Conservation (phyloP, 30 jellyfish, hydroid and myxozoan genomes). For the Turritopsis dohrnii region DNA sequence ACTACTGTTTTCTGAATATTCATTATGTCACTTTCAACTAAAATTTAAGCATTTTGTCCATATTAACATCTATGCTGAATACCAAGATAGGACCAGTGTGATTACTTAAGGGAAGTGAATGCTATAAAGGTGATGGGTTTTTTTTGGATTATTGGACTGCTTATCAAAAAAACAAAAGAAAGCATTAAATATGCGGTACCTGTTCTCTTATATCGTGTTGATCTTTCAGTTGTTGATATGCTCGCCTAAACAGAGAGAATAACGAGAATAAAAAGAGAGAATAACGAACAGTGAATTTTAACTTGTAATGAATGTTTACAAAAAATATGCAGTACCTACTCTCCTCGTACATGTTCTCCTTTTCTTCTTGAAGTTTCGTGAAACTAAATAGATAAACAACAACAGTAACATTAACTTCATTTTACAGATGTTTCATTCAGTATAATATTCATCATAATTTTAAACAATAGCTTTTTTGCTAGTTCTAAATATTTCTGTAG, state of each 20-base stretch:
- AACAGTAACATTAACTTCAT: background rate
- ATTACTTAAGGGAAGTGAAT: too few relatives aligned
- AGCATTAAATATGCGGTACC: background rate
- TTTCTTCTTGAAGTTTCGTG: constrained; percentile 64
- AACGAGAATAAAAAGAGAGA: background rate
- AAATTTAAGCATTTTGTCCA: too few relatives aligned
- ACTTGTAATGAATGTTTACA: background rate
- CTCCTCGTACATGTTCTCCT: constrained; percentile 55
- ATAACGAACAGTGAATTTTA: background rate
- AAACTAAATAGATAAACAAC: constrained; percentile 28
- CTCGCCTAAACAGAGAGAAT: background rate
- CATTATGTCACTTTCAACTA: too few relatives aligned
- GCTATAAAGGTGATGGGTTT: too few relatives aligned
- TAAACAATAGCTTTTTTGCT: background rate
- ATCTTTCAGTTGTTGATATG: background rate
- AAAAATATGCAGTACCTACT: constrained; percentile 8
- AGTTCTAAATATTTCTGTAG: too few relatives aligned
- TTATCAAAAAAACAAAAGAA: background rate
- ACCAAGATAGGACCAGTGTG: too few relatives aligned
- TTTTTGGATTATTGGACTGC: too few relatives aligned
- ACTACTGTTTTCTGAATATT: too few relatives aligned
- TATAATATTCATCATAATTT: too few relatives aligned
- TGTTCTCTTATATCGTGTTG: background rate
- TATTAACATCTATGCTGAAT: too few relatives aligned
- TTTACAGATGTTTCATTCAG: background rate